Evolutionary conservation across 1,140 invertebrate genomes (phyloP), one percentile per base, ranked within the genome.

Genomic region (Lucilia cuprina): DNA sequence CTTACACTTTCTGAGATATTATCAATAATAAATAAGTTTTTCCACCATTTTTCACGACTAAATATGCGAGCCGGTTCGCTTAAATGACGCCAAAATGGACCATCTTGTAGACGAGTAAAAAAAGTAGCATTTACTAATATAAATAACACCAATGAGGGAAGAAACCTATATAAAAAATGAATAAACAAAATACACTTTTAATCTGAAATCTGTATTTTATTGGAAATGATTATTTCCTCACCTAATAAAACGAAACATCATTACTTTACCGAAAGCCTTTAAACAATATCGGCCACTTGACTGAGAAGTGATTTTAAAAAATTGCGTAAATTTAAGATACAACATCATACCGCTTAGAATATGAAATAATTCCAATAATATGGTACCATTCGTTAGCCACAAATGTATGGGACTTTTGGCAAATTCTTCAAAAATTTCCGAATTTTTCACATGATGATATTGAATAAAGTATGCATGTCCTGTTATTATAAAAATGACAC

Each of bases 1-100:
- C 84, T 78, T 83, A 85, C 84, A 80, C 55, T 65, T 12, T 65
- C 8, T 5, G 78, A 65, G 14, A 82, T 74, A 75, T 95, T 95
- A 86, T 94, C 94, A 8, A 95, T 86, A 85, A 94, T 95, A 0
- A 95, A 90, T 1, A 95, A 85, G 87, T 94, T 94, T 2, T 92
- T 92, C 94, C 94, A 95, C 94, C 94, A 95, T 86, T 93, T 93
- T 9, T 92, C 88, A 0, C 93, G 91, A 84, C 94, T 95, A 70
- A 91, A 91, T 5, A 92, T 86, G 2, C 92, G 88, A 77, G 94
- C 93, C 0, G 86, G 80, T 8, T 91, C 90, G 0, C 92, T 87
- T 60, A 91, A 84, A 8, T 86, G 86, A 3, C 92, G 86, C 93
- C 93, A 93, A 3, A 92, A 86, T 1, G 92, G 93, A 2, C 93